Percentiles rank a stretch among this genome's conserved stretches.
Evolutionary conservation across 2,888 invertebrate genomes (phyloP).

Genomic region (Melanotus villosus): DNA sequence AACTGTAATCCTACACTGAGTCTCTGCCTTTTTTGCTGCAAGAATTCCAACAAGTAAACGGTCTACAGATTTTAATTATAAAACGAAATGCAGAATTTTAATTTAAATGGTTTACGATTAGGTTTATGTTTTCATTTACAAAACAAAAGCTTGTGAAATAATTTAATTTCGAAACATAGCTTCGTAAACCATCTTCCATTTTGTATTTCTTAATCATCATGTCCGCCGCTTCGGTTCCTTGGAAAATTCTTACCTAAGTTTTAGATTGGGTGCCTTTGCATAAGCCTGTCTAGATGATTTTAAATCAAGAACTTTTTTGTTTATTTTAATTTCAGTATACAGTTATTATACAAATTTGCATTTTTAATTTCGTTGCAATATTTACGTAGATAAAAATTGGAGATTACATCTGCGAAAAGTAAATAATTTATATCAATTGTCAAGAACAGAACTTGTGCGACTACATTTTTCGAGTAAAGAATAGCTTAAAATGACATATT

Average conservation of each 20-base stretch:
- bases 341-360: too few species aligned
- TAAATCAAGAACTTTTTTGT: too few species aligned
- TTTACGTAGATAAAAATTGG: too few species aligned
- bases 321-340: background rate
- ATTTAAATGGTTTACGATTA: conserved; percentile 1
- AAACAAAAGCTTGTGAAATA: background rate
- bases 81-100: conserved; percentile 1
- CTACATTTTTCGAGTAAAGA: background rate
- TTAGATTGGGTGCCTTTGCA: too few species aligned
- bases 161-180: background rate
- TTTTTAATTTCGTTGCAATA: background rate
- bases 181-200: background rate
- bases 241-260: too few species aligned
- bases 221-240: background rate
- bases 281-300: too few species aligned
- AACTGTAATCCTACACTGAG: conserved; percentile 13
- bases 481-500: conserved; percentile 11
- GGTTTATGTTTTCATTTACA: too few species aligned
- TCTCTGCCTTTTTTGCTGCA: background rate
- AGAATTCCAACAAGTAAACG: conserved; percentile 3
- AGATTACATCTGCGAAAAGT: too few species aligned
- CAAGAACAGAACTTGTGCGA: background rate
- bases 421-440: background rate
- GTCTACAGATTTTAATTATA: background rate
- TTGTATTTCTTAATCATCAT: background rate